Conservation (phyloP, 2,888 invertebrate species). For the Itoplectis maculator region DNA sequence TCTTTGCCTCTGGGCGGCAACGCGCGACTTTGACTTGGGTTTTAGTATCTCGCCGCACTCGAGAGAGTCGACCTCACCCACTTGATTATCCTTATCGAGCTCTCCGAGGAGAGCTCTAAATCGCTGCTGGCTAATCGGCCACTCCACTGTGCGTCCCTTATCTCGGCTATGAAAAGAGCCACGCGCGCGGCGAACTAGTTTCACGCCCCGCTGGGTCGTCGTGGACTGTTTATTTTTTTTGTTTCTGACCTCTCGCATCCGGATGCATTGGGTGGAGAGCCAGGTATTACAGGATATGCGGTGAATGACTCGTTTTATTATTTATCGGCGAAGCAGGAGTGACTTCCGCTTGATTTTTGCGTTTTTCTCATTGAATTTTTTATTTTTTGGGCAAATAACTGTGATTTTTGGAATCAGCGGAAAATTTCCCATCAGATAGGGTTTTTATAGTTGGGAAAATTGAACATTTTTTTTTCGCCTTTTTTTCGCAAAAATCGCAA, state of each 20-base stretch:
- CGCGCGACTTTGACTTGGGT: background rate
- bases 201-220: too few relatives aligned
- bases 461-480: too few relatives aligned
- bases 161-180: too few relatives aligned
- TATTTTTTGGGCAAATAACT: too few relatives aligned
- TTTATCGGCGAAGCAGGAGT: background rate
- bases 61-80: background rate
- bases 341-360: too few relatives aligned
- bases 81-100: slow-evolving; percentile 1
- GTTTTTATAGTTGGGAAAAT: too few relatives aligned
- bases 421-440: too few relatives aligned
- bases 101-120: background rate
- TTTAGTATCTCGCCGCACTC: too few relatives aligned
- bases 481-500: too few relatives aligned
- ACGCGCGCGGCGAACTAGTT: background rate
- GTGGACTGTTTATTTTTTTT: background rate
- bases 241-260: background rate
- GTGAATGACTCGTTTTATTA: background rate
- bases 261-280: background rate
- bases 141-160: background rate
- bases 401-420: too few relatives aligned
- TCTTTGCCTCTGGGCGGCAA: background rate
- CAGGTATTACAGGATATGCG: background rate
- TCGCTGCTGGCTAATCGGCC: slow-evolving; percentile 1
- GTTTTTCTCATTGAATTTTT: too few relatives aligned